Evolutionary conservation across 2,888 invertebrate genomes (phyloP).

Genomic region (Cremastinae sp.): DNA sequence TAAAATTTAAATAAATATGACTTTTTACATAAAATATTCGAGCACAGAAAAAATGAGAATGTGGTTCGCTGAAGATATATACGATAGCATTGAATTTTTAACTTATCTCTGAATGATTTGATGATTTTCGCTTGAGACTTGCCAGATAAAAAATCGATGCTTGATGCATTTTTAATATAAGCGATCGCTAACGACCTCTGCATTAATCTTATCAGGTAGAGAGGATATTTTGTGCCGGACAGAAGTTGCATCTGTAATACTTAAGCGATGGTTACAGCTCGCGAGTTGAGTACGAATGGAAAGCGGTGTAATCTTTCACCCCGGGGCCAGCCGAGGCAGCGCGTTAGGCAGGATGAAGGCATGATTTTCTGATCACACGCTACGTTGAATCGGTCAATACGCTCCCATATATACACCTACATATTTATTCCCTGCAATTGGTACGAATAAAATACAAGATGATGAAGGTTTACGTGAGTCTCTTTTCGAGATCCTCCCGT

Average conservation of each 20-base stretch:
- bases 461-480: conserved; percentile 35
- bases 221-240: conserved; percentile 13
- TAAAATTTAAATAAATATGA: too few relatives aligned
- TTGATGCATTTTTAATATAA: conserved; percentile 3
- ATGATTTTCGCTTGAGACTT: too few relatives aligned
- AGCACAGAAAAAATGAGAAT: too few relatives aligned
- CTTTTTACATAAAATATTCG: too few relatives aligned
- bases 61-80: too few relatives aligned
- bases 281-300: conserved; percentile 33
- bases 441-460: conserved; percentile 48
- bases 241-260: conserved; percentile 43
- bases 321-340: conserved; percentile 33
- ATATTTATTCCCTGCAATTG: conserved; percentile 46
- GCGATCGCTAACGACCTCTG: conserved; percentile 12
- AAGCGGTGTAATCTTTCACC: conserved; percentile 41
- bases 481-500: conserved; percentile 35
- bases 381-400: conserved; percentile 20
- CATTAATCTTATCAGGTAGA: conserved; percentile 28
- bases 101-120: too few relatives aligned
- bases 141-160: neutral
- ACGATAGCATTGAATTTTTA: too few relatives aligned
- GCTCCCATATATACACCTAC: neutral
- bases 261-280: conserved; percentile 18
- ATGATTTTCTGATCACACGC: conserved; percentile 39
- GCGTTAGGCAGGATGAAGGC: conserved; percentile 21